Evolutionary conservation across 2,797 vertebrate species (phyloP).

Genomic region (Muscicapa comitata): DNA sequence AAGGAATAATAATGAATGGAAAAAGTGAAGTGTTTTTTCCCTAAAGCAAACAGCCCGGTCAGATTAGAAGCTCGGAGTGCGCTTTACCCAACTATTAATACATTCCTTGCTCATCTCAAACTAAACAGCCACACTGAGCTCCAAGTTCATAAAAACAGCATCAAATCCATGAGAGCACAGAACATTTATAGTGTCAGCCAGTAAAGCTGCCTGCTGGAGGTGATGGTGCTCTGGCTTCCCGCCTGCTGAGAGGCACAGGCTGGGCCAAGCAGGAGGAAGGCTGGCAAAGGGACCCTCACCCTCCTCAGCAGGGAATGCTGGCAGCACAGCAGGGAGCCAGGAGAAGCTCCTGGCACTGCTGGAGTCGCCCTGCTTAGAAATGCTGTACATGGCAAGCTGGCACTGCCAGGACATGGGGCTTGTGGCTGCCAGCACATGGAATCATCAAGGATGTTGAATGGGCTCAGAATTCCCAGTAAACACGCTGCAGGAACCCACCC

Average conservation of each 20-base stretch:
- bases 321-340: neutral
- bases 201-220: conserved; percentile 69
- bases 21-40: conserved; percentile 80
- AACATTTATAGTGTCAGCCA: conserved; percentile 72
- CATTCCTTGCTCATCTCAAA: conserved; percentile 79
- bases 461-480: neutral
- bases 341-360: neutral
- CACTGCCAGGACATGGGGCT: neutral
- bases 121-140: conserved; percentile 77
- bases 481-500: rapidly evolving
- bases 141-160: conserved; percentile 79
- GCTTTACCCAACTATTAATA: conserved; percentile 81
- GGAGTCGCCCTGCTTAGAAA: neutral
- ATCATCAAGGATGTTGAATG: rapidly evolving
- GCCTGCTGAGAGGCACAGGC: neutral
- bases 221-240: conserved; percentile 24
- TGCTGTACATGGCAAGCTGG: neutral
- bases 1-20: conserved; percentile 77
- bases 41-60: conserved; percentile 74
- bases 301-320: neutral
- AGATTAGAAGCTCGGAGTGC: conserved; percentile 74
- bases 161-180: conserved; percentile 76
- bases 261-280: neutral
- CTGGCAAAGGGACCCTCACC: neutral
- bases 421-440: neutral